phyloP scores from a whole-genome alignment of 2,888 invertebrate genomes.

The Caenorhabditis becei region DNA sequence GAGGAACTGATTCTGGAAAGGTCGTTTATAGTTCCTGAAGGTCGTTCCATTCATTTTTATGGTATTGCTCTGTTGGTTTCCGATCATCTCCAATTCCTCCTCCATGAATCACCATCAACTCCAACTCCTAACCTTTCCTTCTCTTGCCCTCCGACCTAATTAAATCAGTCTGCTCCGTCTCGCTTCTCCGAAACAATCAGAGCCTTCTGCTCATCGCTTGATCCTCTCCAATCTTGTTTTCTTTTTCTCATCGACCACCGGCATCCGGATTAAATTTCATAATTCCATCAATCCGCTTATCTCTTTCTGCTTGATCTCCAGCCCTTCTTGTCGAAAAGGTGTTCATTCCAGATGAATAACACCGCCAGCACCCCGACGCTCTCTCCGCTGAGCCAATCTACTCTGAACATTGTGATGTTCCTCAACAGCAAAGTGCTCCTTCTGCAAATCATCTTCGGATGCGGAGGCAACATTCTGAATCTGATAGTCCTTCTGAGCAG shows the following conservation, averaged over 20 bases:
- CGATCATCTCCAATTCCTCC: not conserved
- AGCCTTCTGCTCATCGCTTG: not conserved
- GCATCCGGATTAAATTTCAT: conserved; percentile 3
- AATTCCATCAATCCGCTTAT: not conserved
- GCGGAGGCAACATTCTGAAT: conserved; percentile 72
- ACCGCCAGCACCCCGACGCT: conserved; percentile 17
- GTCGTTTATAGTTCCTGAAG: too few relatives aligned
- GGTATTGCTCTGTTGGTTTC: too few relatives aligned
- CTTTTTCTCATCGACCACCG: not conserved
- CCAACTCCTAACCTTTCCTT: not conserved
- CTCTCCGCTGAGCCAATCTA: conserved; percentile 8
- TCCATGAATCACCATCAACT: not conserved
- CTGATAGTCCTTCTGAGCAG: conserved; percentile 70
- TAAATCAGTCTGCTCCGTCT: not conserved
- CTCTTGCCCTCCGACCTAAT: conserved; percentile 1
- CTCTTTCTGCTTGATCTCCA: not conserved
- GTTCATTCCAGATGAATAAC: conserved; percentile 17
- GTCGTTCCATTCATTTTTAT: too few relatives aligned
- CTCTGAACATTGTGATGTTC: conserved; percentile 51
- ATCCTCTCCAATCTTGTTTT: not conserved
- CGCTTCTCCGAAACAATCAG: conserved; percentile 8
- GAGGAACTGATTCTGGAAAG: too few relatives aligned
- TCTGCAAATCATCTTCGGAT: conserved; percentile 71
- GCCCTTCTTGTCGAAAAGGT: not conserved
- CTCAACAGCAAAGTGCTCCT: conserved; percentile 65